Base-by-base conservation (phyloP, 2,113 vertebrate species). In the Egretta garzetta region DNA sequence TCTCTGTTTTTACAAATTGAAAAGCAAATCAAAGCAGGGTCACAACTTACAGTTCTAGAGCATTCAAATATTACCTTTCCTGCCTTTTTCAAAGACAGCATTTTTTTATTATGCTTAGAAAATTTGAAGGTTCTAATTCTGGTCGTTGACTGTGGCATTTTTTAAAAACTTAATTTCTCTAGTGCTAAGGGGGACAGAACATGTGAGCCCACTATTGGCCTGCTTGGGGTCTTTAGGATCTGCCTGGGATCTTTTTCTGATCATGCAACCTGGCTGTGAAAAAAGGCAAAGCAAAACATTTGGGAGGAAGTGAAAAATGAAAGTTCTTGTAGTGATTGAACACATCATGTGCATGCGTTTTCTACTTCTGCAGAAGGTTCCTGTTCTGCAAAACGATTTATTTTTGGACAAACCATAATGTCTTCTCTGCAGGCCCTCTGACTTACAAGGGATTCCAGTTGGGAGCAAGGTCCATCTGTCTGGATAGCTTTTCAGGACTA, bases 301-400 rank as follows among this genome's bases (percentile, higher is more conserved):
- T 80, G 55, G 80, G 77, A 94, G 83, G 93, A 97, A 96, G 80
- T 91, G 71, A 95, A 93, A 96, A 93, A 87, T 41, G n/a, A 90
- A 80, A 28, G n/a, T 80, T 95, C 35, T 94, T 60, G 66, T 93
- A 93, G 70, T 62, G 93, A 80, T 60, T 73, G 9, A 94, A 81
- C 62, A 37, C 60, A 86, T 60, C 0, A 6, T 47, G 30, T 86
- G 35, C 68, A 41, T 27, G 37, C 18, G 2, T 95, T 77, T 95
- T 86, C 56, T 92, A 8, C 35, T 87, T 94, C 68, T 92, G 56
- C 77, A 91, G 71, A 90, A 88, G 35, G 77, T 93, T 95, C 93
- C 81, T 85, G 77, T 96, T 95, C 89, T 94, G 77, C 81, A 93
- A 91, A 86, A 26, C 26, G 70, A 58, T 90, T 82, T 94, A 64